These are phyloP conservation scores for Sturmia bella DNA, from an alignment of 2,888 invertebrate genomes.

Conservation along the genomic window DNA sequence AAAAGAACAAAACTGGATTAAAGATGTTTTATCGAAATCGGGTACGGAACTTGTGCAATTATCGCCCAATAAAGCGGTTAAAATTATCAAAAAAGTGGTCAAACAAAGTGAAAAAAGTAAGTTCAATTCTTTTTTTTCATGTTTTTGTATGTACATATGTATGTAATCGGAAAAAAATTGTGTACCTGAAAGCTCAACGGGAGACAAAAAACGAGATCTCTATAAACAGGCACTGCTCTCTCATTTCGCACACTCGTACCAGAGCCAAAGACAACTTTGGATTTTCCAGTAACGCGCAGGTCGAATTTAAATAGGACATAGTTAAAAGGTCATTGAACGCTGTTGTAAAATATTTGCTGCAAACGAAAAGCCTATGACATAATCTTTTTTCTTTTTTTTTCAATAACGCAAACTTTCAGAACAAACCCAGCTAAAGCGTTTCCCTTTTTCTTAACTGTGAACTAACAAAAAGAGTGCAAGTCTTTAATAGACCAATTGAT, in stretches of 20 bases:
- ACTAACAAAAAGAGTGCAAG: too few relatives aligned
- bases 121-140: constrained; percentile 29
- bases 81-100: constrained; percentile 68
- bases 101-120: constrained; percentile 77
- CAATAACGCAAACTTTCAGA: not conserved
- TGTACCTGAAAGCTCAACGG: not conserved
- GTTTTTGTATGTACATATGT: not conserved
- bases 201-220: not conserved
- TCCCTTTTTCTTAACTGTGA: too few relatives aligned
- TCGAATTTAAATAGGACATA: not conserved
- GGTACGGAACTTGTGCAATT: constrained; percentile 81
- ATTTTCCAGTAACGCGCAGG: constrained; percentile 24
- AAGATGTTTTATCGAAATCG: constrained; percentile 82
- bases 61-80: constrained; percentile 75
- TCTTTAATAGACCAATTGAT: too few relatives aligned
- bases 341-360: not conserved
- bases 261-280: not conserved
- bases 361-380: not conserved
- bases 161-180: constrained; percentile 4
- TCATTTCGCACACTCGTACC: not conserved
- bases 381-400: not conserved
- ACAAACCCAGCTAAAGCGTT: too few relatives aligned
- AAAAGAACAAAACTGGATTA: constrained; percentile 83
- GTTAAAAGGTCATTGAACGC: constrained; percentile 19
- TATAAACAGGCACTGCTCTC: not conserved